Evolutionary conservation across 2,888 invertebrate genomes (phyloP).

Genomic region (Boloria selene): DNA sequence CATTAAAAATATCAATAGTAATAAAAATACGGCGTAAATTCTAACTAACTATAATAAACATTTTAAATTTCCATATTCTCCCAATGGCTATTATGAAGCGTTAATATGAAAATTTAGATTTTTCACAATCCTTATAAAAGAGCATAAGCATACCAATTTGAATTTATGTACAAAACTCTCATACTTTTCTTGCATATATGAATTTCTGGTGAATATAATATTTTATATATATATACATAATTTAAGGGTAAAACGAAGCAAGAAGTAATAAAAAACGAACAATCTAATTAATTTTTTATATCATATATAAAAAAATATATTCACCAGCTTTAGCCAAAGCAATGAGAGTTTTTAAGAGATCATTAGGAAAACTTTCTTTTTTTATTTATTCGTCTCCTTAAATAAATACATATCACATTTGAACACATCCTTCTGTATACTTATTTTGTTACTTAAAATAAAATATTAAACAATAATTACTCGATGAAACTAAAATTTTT

Average conservation of each 20-base stretch:
- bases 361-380: conserved; percentile 78
- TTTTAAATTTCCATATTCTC: conserved; percentile 44
- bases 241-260: not conserved
- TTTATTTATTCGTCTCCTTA: conserved; percentile 66
- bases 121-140: conserved; percentile 62
- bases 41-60: conserved; percentile 5
- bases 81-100: conserved; percentile 33
- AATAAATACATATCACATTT: conserved; percentile 81
- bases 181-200: conserved; percentile 41
- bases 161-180: conserved; percentile 79
- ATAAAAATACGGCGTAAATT: not conserved
- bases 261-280: not conserved
- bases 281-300: not conserved
- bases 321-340: conserved; percentile 55
- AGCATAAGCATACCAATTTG: conserved; percentile 78
- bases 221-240: not conserved
- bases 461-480: conserved; percentile 44
- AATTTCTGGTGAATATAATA: conserved; percentile 39
- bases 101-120: conserved; percentile 67
- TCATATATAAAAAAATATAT: conserved; percentile 34
- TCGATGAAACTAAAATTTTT: conserved; percentile 44
- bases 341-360: conserved; percentile 79
- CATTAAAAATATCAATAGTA: conserved; percentile 1
- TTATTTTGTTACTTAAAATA: conserved; percentile 61
- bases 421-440: conserved; percentile 74